Evolutionary conservation across 2,113 vertebrate species (phyloP).

Genomic region (Bungarus multicinctus): DNA sequence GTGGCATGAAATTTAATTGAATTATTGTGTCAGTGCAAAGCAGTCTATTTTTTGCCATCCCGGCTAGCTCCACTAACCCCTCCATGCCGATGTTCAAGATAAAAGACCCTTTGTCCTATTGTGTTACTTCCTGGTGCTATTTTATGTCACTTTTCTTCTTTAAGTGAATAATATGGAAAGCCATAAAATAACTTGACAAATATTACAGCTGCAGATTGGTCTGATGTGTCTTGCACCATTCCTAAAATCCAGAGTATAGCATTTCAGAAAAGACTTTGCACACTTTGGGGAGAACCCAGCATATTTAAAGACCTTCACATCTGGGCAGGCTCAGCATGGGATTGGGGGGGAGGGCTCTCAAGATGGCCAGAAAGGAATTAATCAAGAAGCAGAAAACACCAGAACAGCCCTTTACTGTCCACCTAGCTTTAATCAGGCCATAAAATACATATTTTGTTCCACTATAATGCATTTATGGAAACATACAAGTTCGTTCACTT

Average conservation of each 20-base stretch:
- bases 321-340: not conserved
- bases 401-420: not conserved
- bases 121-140: not conserved
- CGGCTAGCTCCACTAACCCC: not conserved
- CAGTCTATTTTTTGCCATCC: not conserved
- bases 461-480: not conserved
- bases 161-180: not conserved
- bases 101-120: not conserved
- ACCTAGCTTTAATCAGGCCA: not conserved
- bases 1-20: not conserved
- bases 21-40: not conserved
- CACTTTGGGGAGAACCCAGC: not conserved
- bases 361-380: not conserved
- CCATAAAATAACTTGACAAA: not conserved
- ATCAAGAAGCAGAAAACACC: not conserved
- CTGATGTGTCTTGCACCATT: not conserved
- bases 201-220: not conserved
- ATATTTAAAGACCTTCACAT: not conserved
- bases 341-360: accelerated
- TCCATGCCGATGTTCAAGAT: not conserved
- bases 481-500: not conserved
- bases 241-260: not conserved
- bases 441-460: not conserved
- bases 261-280: not conserved
- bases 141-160: not conserved